Base-by-base conservation (phyloP, 2,113 vertebrate species). In the Charadrius vociferus region DNA sequence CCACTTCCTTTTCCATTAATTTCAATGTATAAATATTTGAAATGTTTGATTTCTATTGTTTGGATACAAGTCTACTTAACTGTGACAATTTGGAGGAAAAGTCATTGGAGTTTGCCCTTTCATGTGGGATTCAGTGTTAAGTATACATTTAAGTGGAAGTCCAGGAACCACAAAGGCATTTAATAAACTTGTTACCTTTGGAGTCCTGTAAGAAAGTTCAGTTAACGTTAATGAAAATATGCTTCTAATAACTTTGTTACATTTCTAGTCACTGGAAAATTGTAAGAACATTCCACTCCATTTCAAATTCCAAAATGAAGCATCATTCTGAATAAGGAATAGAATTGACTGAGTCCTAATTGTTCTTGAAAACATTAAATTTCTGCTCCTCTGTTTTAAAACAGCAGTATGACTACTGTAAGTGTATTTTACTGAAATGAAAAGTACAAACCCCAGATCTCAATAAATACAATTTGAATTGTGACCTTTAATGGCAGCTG, bases 261-360 rank as follows among this genome's bases (percentile, higher is more conserved):
- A 55, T 56, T 88, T 81, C 65, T 88, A 63, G 80, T 86, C 27
- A 29, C 41, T 96, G 88, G 88, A 84, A 96, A 93, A 86, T 55
- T 58, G 36, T 88, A 86, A 90, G 81, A 72, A 88, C 39, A 47
- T 95, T 81, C 70, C 1, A 5, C 70, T 94, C 52, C 16, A 37
- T 92, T 97, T 93, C 63, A 86, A 61, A 96, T 96, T 95, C 90
- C 58, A 75, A 66, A 92, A 30, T 12, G 62, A 90, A 94, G 63
- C 41, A 52, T 78, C 88, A 49, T 86, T 90, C 49, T 92, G 8
- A 58, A 9, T 59, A 59, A 93, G 72, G 24, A 89, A 6, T 58
- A 80, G 43, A 93, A 88, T 84, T 93, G 21, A 78, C 17, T 2
- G 21, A 43, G 37, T 78, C 16, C 12, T 78, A 67, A 84, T 83